Percentiles rank a stretch among this genome's conserved stretches.
These are phyloP conservation scores for Hemiscyllium ocellatum DNA, from an alignment of 2,113 vertebrate genomes.

Conservation along the genomic window DNA sequence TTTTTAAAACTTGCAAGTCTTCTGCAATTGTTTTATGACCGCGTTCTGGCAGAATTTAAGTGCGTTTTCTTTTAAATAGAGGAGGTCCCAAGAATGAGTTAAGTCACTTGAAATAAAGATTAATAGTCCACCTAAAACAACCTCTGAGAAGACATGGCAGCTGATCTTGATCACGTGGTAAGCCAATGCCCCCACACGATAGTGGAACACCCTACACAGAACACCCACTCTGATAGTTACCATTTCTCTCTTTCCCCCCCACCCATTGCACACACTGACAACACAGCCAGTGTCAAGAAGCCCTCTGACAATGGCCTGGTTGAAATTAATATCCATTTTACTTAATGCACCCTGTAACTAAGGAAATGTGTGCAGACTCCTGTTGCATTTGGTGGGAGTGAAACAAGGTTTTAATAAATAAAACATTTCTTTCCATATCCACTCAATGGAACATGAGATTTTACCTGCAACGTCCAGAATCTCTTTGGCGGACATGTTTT, in stretches of 20 bases:
- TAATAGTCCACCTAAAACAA: no score
- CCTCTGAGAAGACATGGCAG: neutral
- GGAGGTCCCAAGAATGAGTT: no score
- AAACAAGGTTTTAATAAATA: neutral
- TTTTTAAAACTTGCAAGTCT: no score
- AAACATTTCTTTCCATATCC: neutral
- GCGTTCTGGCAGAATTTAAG: no score
- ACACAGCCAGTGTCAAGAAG: neutral
- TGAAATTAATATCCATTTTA: neutral
- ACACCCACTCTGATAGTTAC: neutral
- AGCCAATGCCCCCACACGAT: neutral
- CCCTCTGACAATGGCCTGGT: neutral
- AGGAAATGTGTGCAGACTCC: neutral
- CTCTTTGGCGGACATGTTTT: neutral
- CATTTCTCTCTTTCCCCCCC: neutral
- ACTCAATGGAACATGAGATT: neutral
- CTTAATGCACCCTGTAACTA: neutral
- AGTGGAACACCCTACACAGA: neutral
- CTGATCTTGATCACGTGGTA: neutral
- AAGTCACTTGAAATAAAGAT: no score
- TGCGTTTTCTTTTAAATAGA: no score
- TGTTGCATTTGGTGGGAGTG: neutral
- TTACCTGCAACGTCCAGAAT: neutral
- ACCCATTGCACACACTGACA: neutral
- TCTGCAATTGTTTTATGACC: no score